Conservation (phyloP, 2,797 vertebrate genomes). For the Prionace glauca region DNA sequence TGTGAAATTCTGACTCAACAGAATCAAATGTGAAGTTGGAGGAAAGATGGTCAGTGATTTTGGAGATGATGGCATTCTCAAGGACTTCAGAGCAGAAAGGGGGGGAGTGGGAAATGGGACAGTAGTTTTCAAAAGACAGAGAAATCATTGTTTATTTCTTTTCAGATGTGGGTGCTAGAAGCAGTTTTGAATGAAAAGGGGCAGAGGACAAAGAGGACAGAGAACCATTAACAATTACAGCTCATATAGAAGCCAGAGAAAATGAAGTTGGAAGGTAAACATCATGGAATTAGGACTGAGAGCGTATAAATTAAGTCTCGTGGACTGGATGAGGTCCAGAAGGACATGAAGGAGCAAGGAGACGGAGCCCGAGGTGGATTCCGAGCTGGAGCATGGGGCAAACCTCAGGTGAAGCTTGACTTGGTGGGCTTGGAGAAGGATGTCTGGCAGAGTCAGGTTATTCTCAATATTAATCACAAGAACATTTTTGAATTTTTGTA, state of each 20-base stretch:
- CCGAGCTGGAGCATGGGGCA: too few relatives aligned
- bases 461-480: too few relatives aligned
- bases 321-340: background rate
- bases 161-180: background rate
- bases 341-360: background rate
- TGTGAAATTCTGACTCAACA: background rate
- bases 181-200: background rate
- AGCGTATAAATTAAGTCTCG: background rate
- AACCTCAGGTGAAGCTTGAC: too few relatives aligned
- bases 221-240: background rate
- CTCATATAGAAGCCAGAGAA: background rate
- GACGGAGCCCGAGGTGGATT: too few relatives aligned
- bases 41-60: background rate
- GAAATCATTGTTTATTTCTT: background rate
- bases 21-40: background rate
- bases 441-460: too few relatives aligned
- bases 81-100: background rate
- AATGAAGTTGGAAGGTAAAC: background rate
- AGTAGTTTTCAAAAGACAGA: background rate
- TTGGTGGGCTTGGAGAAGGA: too few relatives aligned
- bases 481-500: too few relatives aligned
- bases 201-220: background rate
- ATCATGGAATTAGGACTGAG: background rate
- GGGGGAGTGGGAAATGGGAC: background rate
- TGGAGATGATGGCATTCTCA: background rate